Conservation (phyloP, 2,888 invertebrate species). For the Agrilus mali region DNA sequence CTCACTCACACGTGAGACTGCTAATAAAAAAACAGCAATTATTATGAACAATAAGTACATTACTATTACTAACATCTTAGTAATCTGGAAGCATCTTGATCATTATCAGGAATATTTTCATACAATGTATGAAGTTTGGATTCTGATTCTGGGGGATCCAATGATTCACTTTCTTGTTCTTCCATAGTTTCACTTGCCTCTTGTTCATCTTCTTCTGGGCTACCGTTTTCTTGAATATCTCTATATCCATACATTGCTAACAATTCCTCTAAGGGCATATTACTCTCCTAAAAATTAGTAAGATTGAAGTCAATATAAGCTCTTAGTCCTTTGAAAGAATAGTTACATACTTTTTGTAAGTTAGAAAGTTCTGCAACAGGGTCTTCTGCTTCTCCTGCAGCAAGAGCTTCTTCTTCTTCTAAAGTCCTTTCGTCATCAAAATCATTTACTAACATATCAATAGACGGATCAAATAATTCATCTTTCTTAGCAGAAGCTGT, state of each 20-base stretch:
- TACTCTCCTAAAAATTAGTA: slow-evolving; percentile 54
- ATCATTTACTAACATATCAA: slow-evolving; percentile 95
- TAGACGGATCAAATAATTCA: slow-evolving; percentile 76
- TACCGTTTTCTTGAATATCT: slow-evolving; percentile 31
- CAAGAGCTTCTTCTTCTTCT: slow-evolving; percentile 93
- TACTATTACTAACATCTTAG: slow-evolving; percentile 34
- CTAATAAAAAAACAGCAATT: slow-evolving; percentile 16
- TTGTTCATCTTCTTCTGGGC: slow-evolving; percentile 31
- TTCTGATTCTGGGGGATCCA: slow-evolving; percentile 29
- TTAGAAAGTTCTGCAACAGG: slow-evolving; percentile 80
- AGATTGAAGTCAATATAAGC: neutral
- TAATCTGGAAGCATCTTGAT: slow-evolving; percentile 35
- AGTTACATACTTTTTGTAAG: slow-evolving; percentile 54
- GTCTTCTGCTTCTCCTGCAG: slow-evolving; percentile 73
- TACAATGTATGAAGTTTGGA: slow-evolving; percentile 45
- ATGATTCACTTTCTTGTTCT: slow-evolving; percentile 27
- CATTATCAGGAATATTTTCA: slow-evolving; percentile 33
- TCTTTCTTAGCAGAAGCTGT: slow-evolving; percentile 34
- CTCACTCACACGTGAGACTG: slow-evolving; percentile 66
- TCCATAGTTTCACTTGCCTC: slow-evolving; percentile 38
- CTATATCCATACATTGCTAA: slow-evolving; percentile 74
- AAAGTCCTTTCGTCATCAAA: slow-evolving; percentile 94
- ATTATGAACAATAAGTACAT: neutral
- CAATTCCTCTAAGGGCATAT: slow-evolving; percentile 91
- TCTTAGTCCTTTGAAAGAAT: neutral